These are phyloP conservation scores for Chymomyza caudatula DNA, from an alignment of 2,888 invertebrate genomes.

Conservation along the genomic window DNA sequence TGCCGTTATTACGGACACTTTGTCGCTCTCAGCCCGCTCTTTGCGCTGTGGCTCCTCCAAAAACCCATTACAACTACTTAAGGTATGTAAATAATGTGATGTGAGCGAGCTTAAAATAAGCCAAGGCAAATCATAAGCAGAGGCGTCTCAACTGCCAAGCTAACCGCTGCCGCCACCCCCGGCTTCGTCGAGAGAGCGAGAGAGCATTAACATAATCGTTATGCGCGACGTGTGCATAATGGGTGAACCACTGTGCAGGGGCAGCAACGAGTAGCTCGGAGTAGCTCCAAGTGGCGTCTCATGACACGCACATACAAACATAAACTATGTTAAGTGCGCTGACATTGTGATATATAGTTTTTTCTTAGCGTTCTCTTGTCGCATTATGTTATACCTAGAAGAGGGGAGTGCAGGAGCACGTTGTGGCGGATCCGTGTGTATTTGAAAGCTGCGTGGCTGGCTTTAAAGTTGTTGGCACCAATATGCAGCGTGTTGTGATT, in stretches of 20 bases:
- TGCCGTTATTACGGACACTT: constrained; percentile 62
- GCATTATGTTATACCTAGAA: not conserved
- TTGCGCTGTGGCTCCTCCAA: constrained; percentile 2
- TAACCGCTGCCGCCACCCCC: constrained; percentile 4
- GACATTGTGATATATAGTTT: constrained; percentile 64
- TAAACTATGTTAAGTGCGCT: constrained; percentile 69
- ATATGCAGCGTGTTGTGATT: constrained; percentile 34
- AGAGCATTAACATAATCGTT: constrained; percentile 70
- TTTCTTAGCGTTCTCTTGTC: not conserved
- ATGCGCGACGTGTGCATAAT: constrained; percentile 70
- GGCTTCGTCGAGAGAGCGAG: no score
- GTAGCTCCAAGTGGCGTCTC: not conserved
- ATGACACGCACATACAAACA: constrained; percentile 34
- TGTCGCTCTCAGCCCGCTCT: constrained; percentile 38
- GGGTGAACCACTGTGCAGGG: constrained; percentile 19
- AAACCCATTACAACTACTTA: constrained; percentile 70
- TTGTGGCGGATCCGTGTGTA: not conserved
- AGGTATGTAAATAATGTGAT: constrained; percentile 66
- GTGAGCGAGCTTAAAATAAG: constrained; percentile 58
- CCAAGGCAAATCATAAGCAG: constrained; percentile 65
- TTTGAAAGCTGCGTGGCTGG: constrained; percentile 30
- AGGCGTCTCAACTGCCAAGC: constrained; percentile 20
- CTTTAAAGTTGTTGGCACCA: constrained; percentile 42
- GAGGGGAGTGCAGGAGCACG: not conserved
- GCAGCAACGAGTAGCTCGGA: not conserved